Percentiles rank a stretch among this genome's conserved stretches.
Conservation (phyloP, 2,113 vertebrate species). For the Ctenodactylus gundi region DNA sequence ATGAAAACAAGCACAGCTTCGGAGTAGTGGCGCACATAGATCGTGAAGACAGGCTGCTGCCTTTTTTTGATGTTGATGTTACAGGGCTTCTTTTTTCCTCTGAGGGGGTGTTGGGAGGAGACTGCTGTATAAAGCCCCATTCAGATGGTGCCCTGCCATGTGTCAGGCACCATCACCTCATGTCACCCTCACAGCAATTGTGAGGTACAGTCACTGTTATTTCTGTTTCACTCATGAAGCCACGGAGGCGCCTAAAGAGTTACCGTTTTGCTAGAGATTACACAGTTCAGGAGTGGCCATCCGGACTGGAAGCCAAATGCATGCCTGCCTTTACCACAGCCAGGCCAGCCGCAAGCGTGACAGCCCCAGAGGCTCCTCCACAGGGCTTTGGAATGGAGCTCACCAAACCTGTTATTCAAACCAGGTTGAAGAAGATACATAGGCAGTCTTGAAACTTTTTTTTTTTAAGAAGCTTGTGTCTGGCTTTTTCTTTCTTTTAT, state of each 20-base stretch:
- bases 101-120: not conserved
- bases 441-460: not conserved
- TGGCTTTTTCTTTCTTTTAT: not conserved
- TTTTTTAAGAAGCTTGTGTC: not conserved
- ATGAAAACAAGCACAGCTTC: slow-evolving; percentile 16
- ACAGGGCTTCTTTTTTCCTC: not conserved
- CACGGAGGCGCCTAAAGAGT: not conserved
- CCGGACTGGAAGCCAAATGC: not conserved
- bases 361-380: not conserved
- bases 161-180: not conserved
- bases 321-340: not conserved
- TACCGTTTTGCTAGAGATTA: not conserved
- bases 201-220: not conserved
- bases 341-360: not conserved
- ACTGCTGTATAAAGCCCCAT: not conserved
- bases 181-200: not conserved
- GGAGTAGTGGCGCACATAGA: not conserved
- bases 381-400: not conserved
- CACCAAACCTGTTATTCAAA: not conserved
- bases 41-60: not conserved
- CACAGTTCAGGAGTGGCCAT: not conserved
- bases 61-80: not conserved
- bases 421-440: not conserved
- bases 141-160: not conserved
- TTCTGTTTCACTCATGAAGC: not conserved